Evolutionary conservation across 2,888 invertebrate genomes (phyloP).

Genomic region (Polydrusus pterygomalis): DNA sequence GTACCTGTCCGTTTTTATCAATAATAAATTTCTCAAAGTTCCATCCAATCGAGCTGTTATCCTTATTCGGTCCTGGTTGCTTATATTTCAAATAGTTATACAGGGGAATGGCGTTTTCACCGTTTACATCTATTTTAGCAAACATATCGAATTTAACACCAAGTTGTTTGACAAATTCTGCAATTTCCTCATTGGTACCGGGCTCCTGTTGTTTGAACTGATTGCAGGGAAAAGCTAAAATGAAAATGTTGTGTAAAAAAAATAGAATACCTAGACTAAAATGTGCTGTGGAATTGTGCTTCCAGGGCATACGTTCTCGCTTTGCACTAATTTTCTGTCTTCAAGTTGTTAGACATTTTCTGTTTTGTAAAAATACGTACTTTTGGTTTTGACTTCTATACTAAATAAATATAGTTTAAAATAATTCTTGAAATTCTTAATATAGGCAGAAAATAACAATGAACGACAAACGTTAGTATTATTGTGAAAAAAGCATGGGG

Average conservation of each 20-base stretch:
- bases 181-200: conserved; percentile 78
- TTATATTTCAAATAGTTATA: conserved; percentile 80
- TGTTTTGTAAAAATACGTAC: too few species aligned
- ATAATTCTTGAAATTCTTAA: too few species aligned
- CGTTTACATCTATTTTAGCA: conserved; percentile 84
- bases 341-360: too few species aligned
- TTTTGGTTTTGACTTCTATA: too few species aligned
- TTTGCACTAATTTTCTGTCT: too few species aligned
- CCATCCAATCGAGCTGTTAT: conserved; percentile 86
- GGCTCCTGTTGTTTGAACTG: conserved; percentile 86
- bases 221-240: conserved; percentile 86
- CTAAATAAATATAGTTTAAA: too few species aligned
- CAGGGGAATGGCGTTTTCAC: conserved; percentile 77
- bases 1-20: conserved; percentile 79
- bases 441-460: too few species aligned
- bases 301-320: too few species aligned
- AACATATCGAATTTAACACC: conserved; percentile 83
- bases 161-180: conserved; percentile 77
- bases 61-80: conserved; percentile 73
- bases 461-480: too few species aligned
- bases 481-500: too few species aligned
- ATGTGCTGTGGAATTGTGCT: too few species aligned
- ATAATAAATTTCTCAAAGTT: conserved; percentile 93
- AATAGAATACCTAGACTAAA: too few species aligned
- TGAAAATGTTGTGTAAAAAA: neutral